Evolutionary conservation across 2,797 vertebrate species (phyloP), one percentile per base, ranked within the genome.

Genomic region (Anisognathus igniventris): DNA sequence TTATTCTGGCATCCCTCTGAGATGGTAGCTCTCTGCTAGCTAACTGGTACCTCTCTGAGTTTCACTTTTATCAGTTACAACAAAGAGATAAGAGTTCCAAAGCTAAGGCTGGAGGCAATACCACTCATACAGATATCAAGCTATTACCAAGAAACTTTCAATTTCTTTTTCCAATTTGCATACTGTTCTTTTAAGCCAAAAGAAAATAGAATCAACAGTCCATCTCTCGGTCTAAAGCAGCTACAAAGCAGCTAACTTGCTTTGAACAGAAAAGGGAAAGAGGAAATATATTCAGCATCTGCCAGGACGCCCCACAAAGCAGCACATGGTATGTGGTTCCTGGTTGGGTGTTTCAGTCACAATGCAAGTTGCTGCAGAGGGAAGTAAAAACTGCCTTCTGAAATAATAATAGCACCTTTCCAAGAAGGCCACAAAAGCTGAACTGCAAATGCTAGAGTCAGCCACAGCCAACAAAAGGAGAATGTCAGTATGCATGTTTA

Each of bases 101-200:
- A 88, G 42, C 39, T 86, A 86, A 88, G 42, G 44, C 44, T 70
- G 48, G 33, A 90, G 44, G 45, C 45, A 92, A 28, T 39, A n/a
- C 12, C 54, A 51, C 53, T 30, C 58, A 74, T 39, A 73, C 3
- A 91, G 57, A 12, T 50, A 70, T 7, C 28, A 83, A 77, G 56
- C 6, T 8, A 1, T 65, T 61, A 86, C 6, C 18, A 54, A 44
- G 23, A 30, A 47, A 56, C 51, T 48, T 87, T 28, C 62, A 58
- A 25, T 65, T 75, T 10, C 31, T 72, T 84, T 79, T 84, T 24
- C 14, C 5, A 9, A 39, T 88, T 60, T 61, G 20, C 45, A 67
- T 67, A 28, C 8, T 40, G 19, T 42, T 86, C 35, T 86, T 86
- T 47, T 42, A 86, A 93, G 39, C 40, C 31, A 62, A 73, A 68